phyloP scores from a whole-genome alignment of 2,797 vertebrate genomes.

The Sebastes trivittatus region DNA sequence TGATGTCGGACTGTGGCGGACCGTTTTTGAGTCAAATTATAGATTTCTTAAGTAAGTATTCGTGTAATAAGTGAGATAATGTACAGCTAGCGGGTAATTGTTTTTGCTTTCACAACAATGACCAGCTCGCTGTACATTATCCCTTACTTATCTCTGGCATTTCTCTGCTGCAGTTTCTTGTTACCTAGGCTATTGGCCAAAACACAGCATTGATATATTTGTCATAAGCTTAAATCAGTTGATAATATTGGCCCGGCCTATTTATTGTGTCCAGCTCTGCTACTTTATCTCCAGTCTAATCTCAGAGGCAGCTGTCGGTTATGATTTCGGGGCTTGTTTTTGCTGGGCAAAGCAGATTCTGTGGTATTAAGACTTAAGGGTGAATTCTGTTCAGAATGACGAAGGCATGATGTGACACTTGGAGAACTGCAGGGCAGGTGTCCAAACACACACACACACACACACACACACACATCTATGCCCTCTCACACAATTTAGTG shows the following conservation, averaged over 20 bases:
- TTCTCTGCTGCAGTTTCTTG: neutral
- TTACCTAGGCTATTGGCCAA: neutral
- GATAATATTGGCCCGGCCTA: neutral
- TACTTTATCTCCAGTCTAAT: constrained; percentile 46
- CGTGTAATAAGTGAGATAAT: too few species aligned
- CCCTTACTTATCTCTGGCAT: neutral
- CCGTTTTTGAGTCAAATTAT: too few species aligned
- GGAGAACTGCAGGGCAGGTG: constrained; percentile 25
- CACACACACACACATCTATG: neutral
- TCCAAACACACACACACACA: constrained; percentile 4
- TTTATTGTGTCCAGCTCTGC: constrained; percentile 20
- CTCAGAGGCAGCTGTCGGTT: constrained; percentile 51
- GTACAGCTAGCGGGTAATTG: too few species aligned
- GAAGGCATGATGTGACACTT: constrained; percentile 34
- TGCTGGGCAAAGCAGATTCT: constrained; percentile 49
- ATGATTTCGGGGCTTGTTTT: constrained; percentile 48
- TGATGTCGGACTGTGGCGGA: too few species aligned
- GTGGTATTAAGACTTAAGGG: constrained; percentile 46
- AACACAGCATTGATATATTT: neutral
- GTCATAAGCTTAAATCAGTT: neutral
- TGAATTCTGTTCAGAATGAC: constrained; percentile 33
- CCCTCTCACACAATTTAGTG: neutral
- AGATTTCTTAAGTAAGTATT: too few species aligned
- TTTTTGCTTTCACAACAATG: too few species aligned
- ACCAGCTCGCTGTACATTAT: too few species aligned